Conservation (phyloP, 2,888 invertebrate genomes). For the Synanthedon tipuliformis region DNA sequence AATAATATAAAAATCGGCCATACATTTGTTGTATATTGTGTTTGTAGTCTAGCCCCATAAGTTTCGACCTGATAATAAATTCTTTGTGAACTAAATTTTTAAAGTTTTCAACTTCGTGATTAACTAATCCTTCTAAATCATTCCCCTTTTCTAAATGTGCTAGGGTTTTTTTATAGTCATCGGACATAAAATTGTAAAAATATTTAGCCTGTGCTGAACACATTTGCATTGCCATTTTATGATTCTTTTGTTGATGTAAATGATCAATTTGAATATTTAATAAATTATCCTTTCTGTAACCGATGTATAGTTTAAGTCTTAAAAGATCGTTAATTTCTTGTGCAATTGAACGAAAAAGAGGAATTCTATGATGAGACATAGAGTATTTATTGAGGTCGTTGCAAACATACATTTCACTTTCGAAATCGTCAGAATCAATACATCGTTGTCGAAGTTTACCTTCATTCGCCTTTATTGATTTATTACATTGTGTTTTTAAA, state of each 20-base stretch:
- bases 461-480: constrained; percentile 5
- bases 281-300: constrained; percentile 53
- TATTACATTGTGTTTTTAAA: constrained; percentile 24
- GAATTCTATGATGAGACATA: constrained; percentile 17
- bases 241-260: constrained; percentile 60
- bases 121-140: constrained; percentile 42
- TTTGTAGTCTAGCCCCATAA: constrained; percentile 73
- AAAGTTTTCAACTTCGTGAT: constrained; percentile 46
- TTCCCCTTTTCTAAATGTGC: constrained; percentile 62
- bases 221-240: constrained; percentile 51
- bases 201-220: constrained; percentile 64
- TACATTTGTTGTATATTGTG: constrained; percentile 74
- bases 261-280: constrained; percentile 67
- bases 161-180: constrained; percentile 73
- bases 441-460: constrained; percentile 25
- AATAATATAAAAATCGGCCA: constrained; percentile 75
- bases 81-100: constrained; percentile 46
- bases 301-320: constrained; percentile 35
- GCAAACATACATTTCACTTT: constrained; percentile 33
- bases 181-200: constrained; percentile 72
- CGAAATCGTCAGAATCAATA: constrained; percentile 24
- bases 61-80: constrained; percentile 43
- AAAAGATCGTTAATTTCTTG: constrained; percentile 22
- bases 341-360: constrained; percentile 35
- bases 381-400: constrained; percentile 27